Evolutionary conservation across 2,888 invertebrate genomes (phyloP).

Genomic region (Ctena decussata): DNA sequence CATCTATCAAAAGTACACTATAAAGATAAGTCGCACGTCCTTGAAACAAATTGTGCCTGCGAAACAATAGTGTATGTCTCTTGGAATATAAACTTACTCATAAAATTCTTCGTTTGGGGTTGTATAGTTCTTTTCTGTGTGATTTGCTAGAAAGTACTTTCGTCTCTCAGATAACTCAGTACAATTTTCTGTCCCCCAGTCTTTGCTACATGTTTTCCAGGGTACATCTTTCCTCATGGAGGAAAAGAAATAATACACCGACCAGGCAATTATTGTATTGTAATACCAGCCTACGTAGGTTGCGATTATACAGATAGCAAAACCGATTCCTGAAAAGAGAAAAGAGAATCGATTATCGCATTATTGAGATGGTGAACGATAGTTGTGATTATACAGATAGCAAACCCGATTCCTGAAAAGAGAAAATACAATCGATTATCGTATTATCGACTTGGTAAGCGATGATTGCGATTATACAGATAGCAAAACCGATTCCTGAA

Average conservation of each 20-base stretch:
- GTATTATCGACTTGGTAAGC: slow-evolving; percentile 97
- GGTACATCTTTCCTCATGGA: slow-evolving; percentile 85
- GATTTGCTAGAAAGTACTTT: slow-evolving; percentile 38
- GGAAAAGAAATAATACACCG: slow-evolving; percentile 87
- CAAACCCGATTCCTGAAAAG: slow-evolving; percentile 95
- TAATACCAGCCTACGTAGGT: slow-evolving; percentile 93
- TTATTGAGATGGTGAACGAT: slow-evolving; percentile 95
- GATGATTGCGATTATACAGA: slow-evolving; percentile 93
- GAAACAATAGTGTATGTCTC: no score
- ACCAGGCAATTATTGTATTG: slow-evolving; percentile 99
- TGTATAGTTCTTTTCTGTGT: slow-evolving; percentile 41
- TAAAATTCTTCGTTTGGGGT: slow-evolving; percentile 69
- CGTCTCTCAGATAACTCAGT: slow-evolving; percentile 88
- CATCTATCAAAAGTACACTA: no score
- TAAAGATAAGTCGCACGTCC: no score
- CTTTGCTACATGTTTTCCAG: slow-evolving; percentile 86
- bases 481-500: slow-evolving; percentile 98
- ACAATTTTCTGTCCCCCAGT: slow-evolving; percentile 86
- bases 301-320: slow-evolving; percentile 97
- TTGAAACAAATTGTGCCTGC: no score
- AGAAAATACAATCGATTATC: slow-evolving; percentile 93
- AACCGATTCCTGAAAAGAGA: slow-evolving; percentile 93
- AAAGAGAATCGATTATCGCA: slow-evolving; percentile 94
- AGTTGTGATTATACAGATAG: slow-evolving; percentile 95
- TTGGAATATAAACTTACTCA: slow-evolving; percentile 70